phyloP scores from a whole-genome alignment of 2,113 vertebrate genomes.

The Mirza zaza region DNA sequence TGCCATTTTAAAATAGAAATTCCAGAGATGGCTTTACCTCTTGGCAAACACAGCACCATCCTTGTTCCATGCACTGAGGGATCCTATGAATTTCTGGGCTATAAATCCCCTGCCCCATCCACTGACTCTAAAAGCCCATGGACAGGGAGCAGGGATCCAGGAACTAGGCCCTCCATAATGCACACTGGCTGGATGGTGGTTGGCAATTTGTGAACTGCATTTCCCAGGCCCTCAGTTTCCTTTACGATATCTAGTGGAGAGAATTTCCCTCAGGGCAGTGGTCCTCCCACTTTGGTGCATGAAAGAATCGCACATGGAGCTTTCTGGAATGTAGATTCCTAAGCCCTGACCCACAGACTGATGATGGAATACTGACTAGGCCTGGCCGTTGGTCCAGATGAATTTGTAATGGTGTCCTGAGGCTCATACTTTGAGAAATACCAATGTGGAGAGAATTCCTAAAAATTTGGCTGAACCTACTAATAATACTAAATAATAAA shows the following conservation, averaged over 20 bases:
- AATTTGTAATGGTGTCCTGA: background rate
- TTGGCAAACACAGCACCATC: background rate
- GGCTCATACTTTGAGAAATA: background rate
- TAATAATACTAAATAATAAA: background rate
- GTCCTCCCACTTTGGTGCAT: too few relatives aligned
- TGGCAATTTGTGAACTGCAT: background rate
- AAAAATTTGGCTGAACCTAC: background rate
- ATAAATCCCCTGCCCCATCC: background rate
- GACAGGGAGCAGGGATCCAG: background rate
- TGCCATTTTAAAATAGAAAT: background rate
- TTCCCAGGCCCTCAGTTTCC: background rate
- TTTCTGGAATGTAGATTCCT: background rate
- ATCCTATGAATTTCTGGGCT: background rate
- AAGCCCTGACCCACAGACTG: background rate
- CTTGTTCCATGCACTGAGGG: background rate
- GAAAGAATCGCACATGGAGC: background rate
- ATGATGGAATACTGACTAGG: background rate
- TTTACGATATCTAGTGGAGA: background rate
- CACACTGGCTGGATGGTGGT: background rate
- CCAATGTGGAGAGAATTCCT: fast-evolving
- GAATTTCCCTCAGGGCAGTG: fast-evolving
- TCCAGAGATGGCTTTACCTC: background rate
- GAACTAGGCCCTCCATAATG: too few relatives aligned
- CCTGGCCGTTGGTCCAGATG: background rate
- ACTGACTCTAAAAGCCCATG: background rate